Conservation (phyloP, 2,113 vertebrate species). For the Notothenia coriiceps region DNA sequence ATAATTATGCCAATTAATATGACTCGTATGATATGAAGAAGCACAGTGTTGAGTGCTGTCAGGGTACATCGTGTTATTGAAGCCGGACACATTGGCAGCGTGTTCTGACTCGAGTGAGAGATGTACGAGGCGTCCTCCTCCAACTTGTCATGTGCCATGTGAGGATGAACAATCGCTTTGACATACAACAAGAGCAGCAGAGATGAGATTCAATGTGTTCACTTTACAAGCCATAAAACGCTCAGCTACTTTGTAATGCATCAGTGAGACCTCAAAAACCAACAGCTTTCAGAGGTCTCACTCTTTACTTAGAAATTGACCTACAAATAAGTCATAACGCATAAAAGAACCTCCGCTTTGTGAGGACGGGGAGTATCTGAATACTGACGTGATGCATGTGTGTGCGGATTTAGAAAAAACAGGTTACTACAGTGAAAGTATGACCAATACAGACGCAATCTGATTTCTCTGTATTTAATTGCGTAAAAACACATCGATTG, state of each 20-base stretch:
- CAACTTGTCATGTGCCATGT: background rate
- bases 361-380: background rate
- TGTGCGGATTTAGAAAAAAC: background rate
- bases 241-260: background rate
- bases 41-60: constrained; percentile 22
- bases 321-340: background rate
- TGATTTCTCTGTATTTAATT: too few relatives aligned
- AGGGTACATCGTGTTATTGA: constrained; percentile 27
- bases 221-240: background rate
- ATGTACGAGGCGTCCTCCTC: background rate
- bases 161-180: constrained; percentile 45
- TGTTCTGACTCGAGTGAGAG: constrained; percentile 16
- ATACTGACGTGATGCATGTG: background rate
- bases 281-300: background rate
- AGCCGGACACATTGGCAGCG: background rate
- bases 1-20: constrained; percentile 40
- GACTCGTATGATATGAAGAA: constrained; percentile 51
- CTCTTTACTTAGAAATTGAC: background rate
- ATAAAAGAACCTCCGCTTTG: background rate
- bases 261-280: background rate
- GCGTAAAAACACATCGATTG: too few relatives aligned
- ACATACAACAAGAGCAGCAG: background rate
- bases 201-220: constrained; percentile 14
- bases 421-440: background rate
- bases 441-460: too few relatives aligned